Base-by-base conservation (phyloP, 2,888 invertebrate genomes). In the Oscheius sp. region DNA sequence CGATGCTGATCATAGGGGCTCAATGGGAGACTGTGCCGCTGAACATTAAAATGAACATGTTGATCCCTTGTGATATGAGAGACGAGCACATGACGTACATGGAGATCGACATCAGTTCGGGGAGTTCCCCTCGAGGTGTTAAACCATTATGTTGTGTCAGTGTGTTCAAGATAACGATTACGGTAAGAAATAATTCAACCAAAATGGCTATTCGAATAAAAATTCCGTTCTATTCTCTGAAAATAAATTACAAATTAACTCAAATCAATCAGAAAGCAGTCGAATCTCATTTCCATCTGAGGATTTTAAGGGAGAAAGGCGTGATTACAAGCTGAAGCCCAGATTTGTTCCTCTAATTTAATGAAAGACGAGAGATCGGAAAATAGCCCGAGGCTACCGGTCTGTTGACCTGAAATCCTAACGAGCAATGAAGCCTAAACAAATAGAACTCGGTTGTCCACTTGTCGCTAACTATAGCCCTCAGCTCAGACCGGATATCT, bases 391-490 rank as follows among this genome's bases (percentile, higher is more conserved):
- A n/a, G n/a, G n/a, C n/a, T n/a, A n/a, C n/a, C n/a, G n/a, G 33
- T n/a, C 34, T 31, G 55, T 55, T 55, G 55, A 55, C 55, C 55
- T 55, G 55, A 55, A 55, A 55, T 55, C 55, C 34, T 17, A 23
- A 48, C n/a, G 25, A 23, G 48, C 23, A 48, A 48, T 23, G 55
- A 55, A 55, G 33, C 61, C 29, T 61, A 31, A 45, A 45, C 29
- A 42, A 61, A 61, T 27, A 61, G n/a, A 42, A n/a, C 33, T n/a
- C n/a, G 17, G 37, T 17, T 61, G 61, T 45, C 61, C 61, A 61
- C 61, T 61, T 42, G n/a, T 45, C 25, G n/a, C 29, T 42, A 42
- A 61, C 61, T 61, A 61, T 61, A 61, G 61, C 42, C 61, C 61
- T 10, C 3, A 17, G 45, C 5, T 45, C 12, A 15, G 15, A 29